These are phyloP conservation scores for Drosophila eohydei DNA, from an alignment of 2,888 invertebrate species.

Conservation along the genomic window DNA sequence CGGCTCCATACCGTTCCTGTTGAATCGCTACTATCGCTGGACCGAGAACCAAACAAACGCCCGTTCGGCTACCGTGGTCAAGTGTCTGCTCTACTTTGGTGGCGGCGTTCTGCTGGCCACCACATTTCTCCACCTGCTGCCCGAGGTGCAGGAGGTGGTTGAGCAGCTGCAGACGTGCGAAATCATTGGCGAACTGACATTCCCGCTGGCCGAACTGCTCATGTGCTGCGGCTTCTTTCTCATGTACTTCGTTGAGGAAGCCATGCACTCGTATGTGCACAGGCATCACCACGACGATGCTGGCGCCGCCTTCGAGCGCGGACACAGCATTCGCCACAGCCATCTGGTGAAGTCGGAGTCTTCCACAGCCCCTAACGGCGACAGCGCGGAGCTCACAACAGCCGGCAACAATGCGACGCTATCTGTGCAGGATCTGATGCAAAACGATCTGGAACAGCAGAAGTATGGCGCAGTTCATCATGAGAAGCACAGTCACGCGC, in stretches of 20 bases:
- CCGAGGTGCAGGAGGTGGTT: conserved; percentile 91
- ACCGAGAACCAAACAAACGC: conserved; percentile 83
- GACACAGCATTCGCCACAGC: conserved; percentile 83
- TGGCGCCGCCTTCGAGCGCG: conserved; percentile 82
- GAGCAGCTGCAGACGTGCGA: conserved; percentile 86
- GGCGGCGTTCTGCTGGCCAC: conserved; percentile 94
- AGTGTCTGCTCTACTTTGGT: conserved; percentile 90
- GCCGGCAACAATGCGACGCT: conserved; percentile 47
- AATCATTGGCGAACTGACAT: conserved; percentile 86
- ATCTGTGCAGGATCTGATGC: conserved; percentile 74
- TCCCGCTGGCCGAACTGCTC: conserved; percentile 89
- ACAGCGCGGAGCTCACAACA: conserved; percentile 17
- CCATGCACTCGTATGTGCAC: conserved; percentile 90
- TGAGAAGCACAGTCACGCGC: conserved; percentile 40
- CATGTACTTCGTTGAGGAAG: conserved; percentile 92
- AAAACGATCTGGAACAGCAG: conserved; percentile 71
- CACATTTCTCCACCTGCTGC: conserved; percentile 92
- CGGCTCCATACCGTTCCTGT: conserved; percentile 90
- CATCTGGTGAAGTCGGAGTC: conserved; percentile 67
- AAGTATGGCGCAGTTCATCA: conserved; percentile 67
- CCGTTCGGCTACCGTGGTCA: conserved; percentile 85
- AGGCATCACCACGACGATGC: conserved; percentile 82
- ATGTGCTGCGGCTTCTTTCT: conserved; percentile 92
- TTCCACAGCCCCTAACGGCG: neutral
- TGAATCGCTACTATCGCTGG: conserved; percentile 89